Evolutionary conservation across 2,888 invertebrate genomes (phyloP).

Genomic region (Syrphus vitripennis): DNA sequence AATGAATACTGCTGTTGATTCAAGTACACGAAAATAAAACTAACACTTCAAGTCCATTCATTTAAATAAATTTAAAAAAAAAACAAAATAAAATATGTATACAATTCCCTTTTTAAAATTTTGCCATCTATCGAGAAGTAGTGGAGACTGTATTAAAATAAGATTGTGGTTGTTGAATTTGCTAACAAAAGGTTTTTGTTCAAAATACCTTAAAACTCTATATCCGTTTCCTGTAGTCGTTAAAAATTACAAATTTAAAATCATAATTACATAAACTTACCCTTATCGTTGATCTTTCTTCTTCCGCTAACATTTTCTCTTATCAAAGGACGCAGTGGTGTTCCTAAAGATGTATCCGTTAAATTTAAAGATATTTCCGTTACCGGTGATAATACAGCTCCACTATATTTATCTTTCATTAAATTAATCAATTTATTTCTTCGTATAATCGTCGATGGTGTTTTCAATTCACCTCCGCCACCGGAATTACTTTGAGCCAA

Average conservation of each 20-base stretch:
- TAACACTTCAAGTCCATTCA: too few relatives aligned
- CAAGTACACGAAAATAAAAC: too few relatives aligned
- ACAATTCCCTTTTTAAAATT: background rate
- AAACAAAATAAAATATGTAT: too few relatives aligned
- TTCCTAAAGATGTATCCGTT: slow-evolving; percentile 41
- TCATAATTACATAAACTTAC: slow-evolving; percentile 27
- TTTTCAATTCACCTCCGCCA: background rate
- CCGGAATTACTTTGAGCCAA: background rate
- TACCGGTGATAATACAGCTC: slow-evolving; percentile 43
- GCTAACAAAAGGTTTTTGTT: background rate
- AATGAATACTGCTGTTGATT: too few relatives aligned
- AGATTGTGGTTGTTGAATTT: background rate
- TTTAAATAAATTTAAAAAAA: too few relatives aligned
- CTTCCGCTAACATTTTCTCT: background rate
- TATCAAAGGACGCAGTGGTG: slow-evolving; percentile 13
- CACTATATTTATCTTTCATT: slow-evolving; percentile 17
- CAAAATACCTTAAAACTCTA: background rate
- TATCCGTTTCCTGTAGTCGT: slow-evolving; percentile 3
- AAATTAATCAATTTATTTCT: slow-evolving; percentile 31
- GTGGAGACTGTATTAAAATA: background rate
- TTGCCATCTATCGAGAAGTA: slow-evolving; percentile 13
- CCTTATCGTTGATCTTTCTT: background rate
- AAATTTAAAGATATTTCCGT: slow-evolving; percentile 59
- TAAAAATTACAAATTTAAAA: background rate
- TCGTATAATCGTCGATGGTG: slow-evolving; percentile 6